Evolutionary conservation across 2,113 vertebrate species (phyloP), one percentile per base, ranked within the genome.

Genomic region (Narcine bancroftii): DNA sequence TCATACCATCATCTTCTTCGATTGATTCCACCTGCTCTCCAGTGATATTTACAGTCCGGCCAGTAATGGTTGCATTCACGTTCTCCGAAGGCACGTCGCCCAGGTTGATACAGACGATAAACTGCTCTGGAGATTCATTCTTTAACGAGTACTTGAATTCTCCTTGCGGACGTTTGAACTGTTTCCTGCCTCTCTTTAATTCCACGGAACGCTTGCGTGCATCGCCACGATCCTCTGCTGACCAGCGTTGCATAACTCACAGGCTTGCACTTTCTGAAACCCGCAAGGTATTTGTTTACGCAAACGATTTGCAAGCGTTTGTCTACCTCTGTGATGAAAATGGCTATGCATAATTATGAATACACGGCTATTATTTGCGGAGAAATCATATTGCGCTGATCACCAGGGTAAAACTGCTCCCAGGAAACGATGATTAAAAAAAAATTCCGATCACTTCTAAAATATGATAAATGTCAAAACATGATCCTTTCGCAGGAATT

Each of bases 271-370:
- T 91, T 91, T 91, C 89, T 91, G 89, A 91, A 91, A 91, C 39
- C 39, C 63, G 39, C 63, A 91, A 63, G 24, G 63, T 42, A 91
- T 91, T 91, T 91, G 87, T 69, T 91, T 66, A 91, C 87, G 87
- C 87, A 69, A 29, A 63, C 36, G 89, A 91, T 91, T 91, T 91
- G 65, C 13, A 47, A 29, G 89, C 89, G 89, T 91, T 91, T 69
- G 24, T 91, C 39, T 42, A 69, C 89, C 65, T 91, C 65, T 91
- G 29, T 91, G 89, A 91, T 91, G 89, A 91, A 91, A 91, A 91
- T 91, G 63, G 66, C 89, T 91, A 47, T 91, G 29, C 65, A 91
- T 65, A 69, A 69, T 89, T 69, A 45, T 91, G 47, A 69, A 69
- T 47, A 91, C 42, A 91, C 36, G 29, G 29, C 53, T 56, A 17